A percentile compares a stretch with the other conserved stretches of the same genome.
Conservation (phyloP, 2,113 vertebrate species). For the Amazona guildingii region DNA sequence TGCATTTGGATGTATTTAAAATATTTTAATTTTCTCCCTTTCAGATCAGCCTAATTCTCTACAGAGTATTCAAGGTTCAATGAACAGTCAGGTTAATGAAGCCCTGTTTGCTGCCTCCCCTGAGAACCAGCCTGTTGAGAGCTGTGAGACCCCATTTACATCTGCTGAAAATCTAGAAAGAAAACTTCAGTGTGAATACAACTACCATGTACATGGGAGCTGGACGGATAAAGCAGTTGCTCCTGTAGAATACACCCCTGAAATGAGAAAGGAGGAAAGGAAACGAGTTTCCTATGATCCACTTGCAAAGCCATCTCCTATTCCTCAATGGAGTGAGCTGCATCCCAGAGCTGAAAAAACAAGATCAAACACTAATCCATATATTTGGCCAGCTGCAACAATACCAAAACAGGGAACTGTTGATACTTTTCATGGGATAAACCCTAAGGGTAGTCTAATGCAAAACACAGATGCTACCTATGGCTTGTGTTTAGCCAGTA, state of each 20-base stretch:
- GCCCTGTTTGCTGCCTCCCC: constrained; percentile 27
- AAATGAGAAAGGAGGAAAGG: constrained; percentile 49
- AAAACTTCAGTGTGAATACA: constrained; percentile 84
- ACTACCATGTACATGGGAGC: constrained; percentile 83
- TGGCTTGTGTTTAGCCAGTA: background rate
- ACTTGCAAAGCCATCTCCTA: constrained; percentile 6
- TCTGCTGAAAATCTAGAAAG: constrained; percentile 40
- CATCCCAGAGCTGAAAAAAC: constrained; percentile 5
- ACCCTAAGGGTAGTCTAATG: background rate
- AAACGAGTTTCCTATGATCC: constrained; percentile 56
- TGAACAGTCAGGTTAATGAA: constrained; percentile 24
- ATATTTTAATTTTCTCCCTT: background rate
- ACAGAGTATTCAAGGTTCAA: constrained; percentile 79
- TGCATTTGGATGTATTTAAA: constrained; percentile 1
- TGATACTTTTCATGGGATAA: background rate
- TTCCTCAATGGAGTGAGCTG: constrained; percentile 65
- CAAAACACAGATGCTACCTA: background rate
- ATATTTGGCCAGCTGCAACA: background rate
- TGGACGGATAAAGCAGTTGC: constrained; percentile 54
- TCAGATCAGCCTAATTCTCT: constrained; percentile 84
- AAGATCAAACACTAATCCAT: background rate
- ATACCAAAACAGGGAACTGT: background rate
- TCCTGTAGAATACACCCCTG: background rate
- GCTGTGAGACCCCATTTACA: constrained; percentile 42
- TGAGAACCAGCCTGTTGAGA: constrained; percentile 76